phyloP scores from a whole-genome alignment of 2,888 invertebrate species.

The Drosophila colorata region DNA sequence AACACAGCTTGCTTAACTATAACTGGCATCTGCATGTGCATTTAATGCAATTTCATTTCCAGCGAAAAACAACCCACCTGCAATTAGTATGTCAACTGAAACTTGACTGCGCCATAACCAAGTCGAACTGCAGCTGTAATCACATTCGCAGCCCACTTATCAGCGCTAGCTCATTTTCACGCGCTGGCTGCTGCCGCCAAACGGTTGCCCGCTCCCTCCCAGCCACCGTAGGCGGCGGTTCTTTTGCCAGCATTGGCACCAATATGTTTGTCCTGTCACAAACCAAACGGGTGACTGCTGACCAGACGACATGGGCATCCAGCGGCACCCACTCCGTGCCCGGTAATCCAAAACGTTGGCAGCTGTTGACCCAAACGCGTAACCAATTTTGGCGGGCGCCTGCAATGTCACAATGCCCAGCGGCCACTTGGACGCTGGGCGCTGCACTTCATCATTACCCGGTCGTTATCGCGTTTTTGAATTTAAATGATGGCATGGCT shows the following conservation, averaged over 20 bases:
- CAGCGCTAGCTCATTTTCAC: slow-evolving; percentile 62
- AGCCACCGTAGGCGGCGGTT: slow-evolving; percentile 15
- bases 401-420: slow-evolving; percentile 48
- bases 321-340: not conserved
- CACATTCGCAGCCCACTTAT: slow-evolving; percentile 38
- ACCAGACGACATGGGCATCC: slow-evolving; percentile 5
- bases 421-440: slow-evolving; percentile 33
- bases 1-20: not conserved
- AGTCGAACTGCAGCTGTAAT: slow-evolving; percentile 34
- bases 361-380: slow-evolving; percentile 71
- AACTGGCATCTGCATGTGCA: not conserved
- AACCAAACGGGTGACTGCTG: slow-evolving; percentile 29
- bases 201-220: slow-evolving; percentile 4
- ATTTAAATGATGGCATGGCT: slow-evolving; percentile 67
- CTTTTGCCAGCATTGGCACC: slow-evolving; percentile 33
- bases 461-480: slow-evolving; percentile 78
- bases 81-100: slow-evolving; percentile 26
- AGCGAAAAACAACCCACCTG: slow-evolving; percentile 1
- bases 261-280: slow-evolving; percentile 55
- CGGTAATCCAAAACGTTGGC: slow-evolving; percentile 47
- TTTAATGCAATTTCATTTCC: slow-evolving; percentile 4
- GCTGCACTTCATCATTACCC: slow-evolving; percentile 76
- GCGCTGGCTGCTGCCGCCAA: slow-evolving; percentile 27
- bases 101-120: slow-evolving; percentile 16
- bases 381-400: slow-evolving; percentile 67